phyloP scores from a whole-genome alignment of 2,797 vertebrate species.

The Hypotaenidia okinawae region DNA sequence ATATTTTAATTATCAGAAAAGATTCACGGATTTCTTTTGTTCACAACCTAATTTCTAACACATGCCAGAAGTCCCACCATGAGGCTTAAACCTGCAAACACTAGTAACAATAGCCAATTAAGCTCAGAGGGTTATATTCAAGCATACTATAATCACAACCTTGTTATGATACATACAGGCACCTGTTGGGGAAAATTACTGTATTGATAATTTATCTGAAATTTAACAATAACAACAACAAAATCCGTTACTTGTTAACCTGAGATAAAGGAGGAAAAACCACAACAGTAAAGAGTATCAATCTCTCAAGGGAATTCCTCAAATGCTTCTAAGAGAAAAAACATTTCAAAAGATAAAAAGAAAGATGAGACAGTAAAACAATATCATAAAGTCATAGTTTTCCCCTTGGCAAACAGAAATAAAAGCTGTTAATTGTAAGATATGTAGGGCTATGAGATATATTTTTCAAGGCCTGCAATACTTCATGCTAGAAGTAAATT shows the following conservation, averaged over 20 bases:
- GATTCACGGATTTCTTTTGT: not conserved
- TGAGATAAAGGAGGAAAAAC: not conserved
- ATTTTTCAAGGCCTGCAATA: not conserved
- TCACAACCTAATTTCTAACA: not conserved
- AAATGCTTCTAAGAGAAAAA: not conserved
- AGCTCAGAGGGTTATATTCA: not conserved
- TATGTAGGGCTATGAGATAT: not conserved
- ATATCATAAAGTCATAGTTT: not conserved
- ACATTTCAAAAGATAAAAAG: not conserved
- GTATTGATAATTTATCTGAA: not conserved
- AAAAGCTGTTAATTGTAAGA: not conserved
- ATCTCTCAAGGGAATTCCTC: not conserved
- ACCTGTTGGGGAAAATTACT: not conserved
- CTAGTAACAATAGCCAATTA: not conserved
- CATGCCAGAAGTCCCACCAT: not conserved
- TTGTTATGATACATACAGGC: not conserved
- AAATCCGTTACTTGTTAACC: not conserved
- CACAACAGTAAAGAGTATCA: not conserved
- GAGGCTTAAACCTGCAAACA: not conserved
- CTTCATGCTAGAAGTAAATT: not conserved
- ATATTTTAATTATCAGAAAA: not conserved
- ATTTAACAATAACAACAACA: not conserved
- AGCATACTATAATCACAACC: not conserved
- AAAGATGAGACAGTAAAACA: not conserved
- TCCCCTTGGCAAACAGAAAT: not conserved